These are phyloP conservation scores for Teinopalpus imperialis DNA, from an alignment of 2,888 invertebrate species.

Conservation along the genomic window DNA sequence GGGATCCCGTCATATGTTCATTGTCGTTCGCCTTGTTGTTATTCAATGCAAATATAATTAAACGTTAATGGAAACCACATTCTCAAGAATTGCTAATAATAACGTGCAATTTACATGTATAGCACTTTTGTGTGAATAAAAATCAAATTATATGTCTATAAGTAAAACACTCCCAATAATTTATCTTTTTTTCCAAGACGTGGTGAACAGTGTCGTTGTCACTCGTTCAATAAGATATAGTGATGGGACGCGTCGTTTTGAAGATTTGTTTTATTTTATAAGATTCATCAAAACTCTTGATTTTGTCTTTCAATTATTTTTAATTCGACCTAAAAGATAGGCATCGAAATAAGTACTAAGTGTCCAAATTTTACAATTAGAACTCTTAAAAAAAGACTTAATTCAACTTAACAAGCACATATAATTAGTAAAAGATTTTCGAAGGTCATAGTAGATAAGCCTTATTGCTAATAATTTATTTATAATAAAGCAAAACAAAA, in stretches of 20 bases:
- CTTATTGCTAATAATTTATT: too few species aligned
- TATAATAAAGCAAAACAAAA: too few species aligned
- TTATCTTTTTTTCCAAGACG: conserved; percentile 50
- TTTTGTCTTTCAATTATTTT: too few species aligned
- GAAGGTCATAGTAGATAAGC: too few species aligned
- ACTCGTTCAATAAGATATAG: conserved; percentile 21
- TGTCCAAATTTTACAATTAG: too few species aligned
- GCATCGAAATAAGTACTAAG: too few species aligned
- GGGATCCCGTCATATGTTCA: neutral
- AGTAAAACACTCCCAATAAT: conserved; percentile 38
- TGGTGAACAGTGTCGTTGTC: conserved; percentile 55
- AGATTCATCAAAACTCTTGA: too few species aligned
- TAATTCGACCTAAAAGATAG: too few species aligned
- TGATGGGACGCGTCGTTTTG: conserved; percentile 11
- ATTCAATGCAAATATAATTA: conserved; percentile 1
- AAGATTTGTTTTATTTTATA: too few species aligned
- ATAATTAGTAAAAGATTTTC: too few species aligned
- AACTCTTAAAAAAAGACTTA: too few species aligned
- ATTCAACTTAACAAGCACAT: too few species aligned
- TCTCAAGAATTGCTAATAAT: neutral
- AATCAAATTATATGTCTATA: conserved; percentile 22
- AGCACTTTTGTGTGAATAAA: conserved; percentile 3
- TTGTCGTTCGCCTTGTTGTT: neutral
- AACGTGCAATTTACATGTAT: neutral
- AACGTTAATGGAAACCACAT: neutral